Evolutionary conservation across 1,140 invertebrate species (phyloP).

Genomic region (Dendroctonus valens): DNA sequence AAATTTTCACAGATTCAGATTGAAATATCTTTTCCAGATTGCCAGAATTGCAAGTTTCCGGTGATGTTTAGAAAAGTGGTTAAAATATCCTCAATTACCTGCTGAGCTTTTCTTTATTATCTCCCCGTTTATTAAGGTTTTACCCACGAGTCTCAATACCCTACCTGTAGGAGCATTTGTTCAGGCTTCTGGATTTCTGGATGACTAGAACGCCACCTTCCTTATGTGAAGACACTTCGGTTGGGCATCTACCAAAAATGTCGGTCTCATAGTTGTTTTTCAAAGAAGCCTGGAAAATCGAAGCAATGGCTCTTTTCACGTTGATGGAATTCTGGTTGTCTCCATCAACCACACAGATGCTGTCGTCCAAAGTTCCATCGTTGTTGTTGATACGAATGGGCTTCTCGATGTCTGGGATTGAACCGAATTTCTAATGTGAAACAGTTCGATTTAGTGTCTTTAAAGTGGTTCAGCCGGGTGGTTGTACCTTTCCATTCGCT

Average conservation of each 20-base stretch:
- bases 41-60: too few species aligned
- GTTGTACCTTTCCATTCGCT: constrained; percentile 48
- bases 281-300: constrained; percentile 71
- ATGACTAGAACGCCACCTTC: constrained; percentile 61
- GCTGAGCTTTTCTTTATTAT: too few species aligned
- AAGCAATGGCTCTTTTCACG: constrained; percentile 87
- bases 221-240: constrained; percentile 63
- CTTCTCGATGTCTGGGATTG: constrained; percentile 61
- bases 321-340: constrained; percentile 76
- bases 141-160: too few species aligned
- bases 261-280: constrained; percentile 58
- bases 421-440: constrained; percentile 59
- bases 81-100: too few species aligned
- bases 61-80: too few species aligned
- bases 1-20: too few species aligned
- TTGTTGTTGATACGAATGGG: constrained; percentile 71
- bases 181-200: constrained; percentile 72
- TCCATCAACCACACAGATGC: constrained; percentile 66
- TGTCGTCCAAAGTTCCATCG: constrained; percentile 66
- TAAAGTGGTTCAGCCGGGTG: too few species aligned
- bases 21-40: too few species aligned
- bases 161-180: constrained; percentile 62
- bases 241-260: constrained; percentile 79
- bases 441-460: constrained; percentile 32
- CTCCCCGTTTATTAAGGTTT: too few species aligned